Conservation (phyloP, 2,113 vertebrate genomes). For the Sciurus niger region DNA sequence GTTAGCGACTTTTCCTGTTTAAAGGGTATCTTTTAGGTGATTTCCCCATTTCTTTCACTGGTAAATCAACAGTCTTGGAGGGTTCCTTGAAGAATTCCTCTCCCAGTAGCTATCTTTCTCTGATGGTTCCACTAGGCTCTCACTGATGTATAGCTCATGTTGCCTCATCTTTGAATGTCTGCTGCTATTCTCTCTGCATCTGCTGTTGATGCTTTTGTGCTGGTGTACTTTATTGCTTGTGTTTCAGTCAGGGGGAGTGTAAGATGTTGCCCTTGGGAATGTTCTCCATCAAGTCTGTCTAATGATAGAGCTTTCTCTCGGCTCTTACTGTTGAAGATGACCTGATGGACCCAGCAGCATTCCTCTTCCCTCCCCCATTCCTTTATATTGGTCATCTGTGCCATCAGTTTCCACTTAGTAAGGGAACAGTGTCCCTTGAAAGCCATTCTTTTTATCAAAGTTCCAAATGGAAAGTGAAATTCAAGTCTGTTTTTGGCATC, state of each 20-base stretch:
- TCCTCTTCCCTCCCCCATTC: background rate
- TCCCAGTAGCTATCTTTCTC: background rate
- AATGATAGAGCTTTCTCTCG: background rate
- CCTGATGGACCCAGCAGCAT: background rate
- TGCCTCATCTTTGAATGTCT: background rate
- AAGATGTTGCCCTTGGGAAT: background rate
- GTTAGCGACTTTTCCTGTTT: background rate
- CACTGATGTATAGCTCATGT: background rate
- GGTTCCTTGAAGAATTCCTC: background rate
- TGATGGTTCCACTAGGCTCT: background rate
- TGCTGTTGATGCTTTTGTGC: background rate
- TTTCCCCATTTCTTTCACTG: background rate
- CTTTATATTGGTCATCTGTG: background rate
- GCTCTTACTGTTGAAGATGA: background rate
- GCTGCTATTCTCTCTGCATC: background rate
- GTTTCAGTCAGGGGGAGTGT: background rate
- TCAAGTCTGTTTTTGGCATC: background rate
- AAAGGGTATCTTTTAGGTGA: background rate
- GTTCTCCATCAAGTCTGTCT: background rate
- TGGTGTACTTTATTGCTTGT: background rate
- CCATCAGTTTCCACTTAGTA: background rate
- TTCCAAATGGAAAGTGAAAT: background rate
- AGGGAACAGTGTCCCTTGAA: background rate
- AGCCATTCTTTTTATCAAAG: background rate
- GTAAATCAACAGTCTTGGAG: background rate